Evolutionary conservation across 2,888 invertebrate genomes (phyloP).

Genomic region (Lutraria lutraria): DNA sequence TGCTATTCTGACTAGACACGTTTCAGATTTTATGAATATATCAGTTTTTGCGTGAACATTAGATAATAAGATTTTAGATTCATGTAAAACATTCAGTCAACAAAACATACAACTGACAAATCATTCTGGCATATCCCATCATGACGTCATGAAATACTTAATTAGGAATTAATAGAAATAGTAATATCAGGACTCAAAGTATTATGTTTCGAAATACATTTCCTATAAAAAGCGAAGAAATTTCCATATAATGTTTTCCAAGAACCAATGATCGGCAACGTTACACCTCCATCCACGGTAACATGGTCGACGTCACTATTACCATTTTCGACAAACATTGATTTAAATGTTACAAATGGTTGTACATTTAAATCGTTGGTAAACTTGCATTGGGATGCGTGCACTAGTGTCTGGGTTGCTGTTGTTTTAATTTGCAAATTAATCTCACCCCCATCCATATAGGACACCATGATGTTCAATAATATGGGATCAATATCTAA

Average conservation of each 20-base stretch:
- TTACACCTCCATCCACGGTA: slow-evolving; percentile 64
- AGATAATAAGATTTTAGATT: too few relatives aligned
- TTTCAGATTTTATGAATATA: too few relatives aligned
- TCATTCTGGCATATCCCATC: too few relatives aligned
- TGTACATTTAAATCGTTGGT: slow-evolving; percentile 16
- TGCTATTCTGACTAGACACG: too few relatives aligned
- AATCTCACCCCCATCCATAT: slow-evolving; percentile 40
- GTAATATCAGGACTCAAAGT: slow-evolving; percentile 75
- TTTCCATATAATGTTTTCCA: slow-evolving; percentile 70
- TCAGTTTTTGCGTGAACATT: too few relatives aligned
- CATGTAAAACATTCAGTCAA: too few relatives aligned
- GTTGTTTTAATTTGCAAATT: slow-evolving; percentile 46
- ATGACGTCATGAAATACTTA: too few relatives aligned
- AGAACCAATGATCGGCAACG: slow-evolving; percentile 53
- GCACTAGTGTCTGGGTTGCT: slow-evolving; percentile 48
- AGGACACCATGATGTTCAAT: slow-evolving; percentile 34
- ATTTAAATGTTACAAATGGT: slow-evolving; percentile 76
- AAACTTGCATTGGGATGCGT: slow-evolving; percentile 19
- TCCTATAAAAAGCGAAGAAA: slow-evolving; percentile 69
- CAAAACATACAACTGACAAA: too few relatives aligned
- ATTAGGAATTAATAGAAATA: background rate
- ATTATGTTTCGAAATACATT: slow-evolving; percentile 73
- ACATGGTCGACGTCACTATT: slow-evolving; percentile 77
- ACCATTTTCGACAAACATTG: slow-evolving; percentile 76
- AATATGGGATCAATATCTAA: slow-evolving; percentile 50